Conservation (phyloP, 1,140 invertebrate genomes). For the Nasonia giraulti region DNA sequence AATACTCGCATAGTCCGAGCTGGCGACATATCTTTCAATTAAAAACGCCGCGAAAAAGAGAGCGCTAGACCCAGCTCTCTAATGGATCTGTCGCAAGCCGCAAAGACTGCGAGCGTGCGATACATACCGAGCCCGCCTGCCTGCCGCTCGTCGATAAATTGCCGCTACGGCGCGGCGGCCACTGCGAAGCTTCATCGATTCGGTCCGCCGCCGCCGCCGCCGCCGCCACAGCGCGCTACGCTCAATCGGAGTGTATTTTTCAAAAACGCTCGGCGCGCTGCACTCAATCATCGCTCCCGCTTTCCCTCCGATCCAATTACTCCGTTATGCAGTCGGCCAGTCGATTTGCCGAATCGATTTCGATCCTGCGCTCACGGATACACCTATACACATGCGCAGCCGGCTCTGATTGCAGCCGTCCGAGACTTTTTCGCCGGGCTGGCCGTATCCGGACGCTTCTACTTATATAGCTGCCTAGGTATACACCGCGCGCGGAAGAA, state of each 20-base stretch:
- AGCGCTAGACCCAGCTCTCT: no score
- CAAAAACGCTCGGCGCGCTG: neutral
- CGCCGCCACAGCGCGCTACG: neutral
- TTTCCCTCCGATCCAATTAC: neutral
- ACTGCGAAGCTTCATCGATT: neutral
- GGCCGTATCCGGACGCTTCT: neutral
- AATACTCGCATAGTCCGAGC: no score
- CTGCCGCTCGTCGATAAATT: neutral
- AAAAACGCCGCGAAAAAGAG: no score
- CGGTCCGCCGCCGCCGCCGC: neutral
- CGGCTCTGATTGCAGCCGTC: no score
- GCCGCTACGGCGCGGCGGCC: neutral
- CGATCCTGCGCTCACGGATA: no score
- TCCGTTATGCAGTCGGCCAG: no score
- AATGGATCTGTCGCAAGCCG: no score
- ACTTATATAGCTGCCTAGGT: neutral
- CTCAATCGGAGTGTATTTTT: neutral
- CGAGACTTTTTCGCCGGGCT: neutral
- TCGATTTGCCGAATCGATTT: neutral
- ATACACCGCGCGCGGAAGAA: no score
- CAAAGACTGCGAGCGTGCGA: no score
- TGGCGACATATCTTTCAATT: no score
- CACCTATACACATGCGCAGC: no score
- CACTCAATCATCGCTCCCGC: neutral
- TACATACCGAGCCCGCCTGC: neutral